A percentile compares a stretch with the other conserved stretches of the same genome.
These are phyloP conservation scores for Python bivittatus DNA, from an alignment of 2,113 vertebrate species.

Conservation along the genomic window DNA sequence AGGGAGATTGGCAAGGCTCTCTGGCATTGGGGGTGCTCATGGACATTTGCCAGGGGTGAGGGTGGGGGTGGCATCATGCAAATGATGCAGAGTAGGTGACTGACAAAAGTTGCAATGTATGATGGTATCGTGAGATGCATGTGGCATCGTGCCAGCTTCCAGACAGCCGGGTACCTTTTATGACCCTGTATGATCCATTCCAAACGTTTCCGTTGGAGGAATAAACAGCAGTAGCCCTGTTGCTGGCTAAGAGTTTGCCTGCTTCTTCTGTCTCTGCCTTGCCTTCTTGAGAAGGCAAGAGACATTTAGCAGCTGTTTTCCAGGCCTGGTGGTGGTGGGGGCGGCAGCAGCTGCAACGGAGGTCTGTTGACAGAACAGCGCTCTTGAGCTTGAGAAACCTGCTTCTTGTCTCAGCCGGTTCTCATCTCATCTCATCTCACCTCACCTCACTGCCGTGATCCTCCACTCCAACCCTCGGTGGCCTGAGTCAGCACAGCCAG, in stretches of 20 bases:
- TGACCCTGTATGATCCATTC: accelerated
- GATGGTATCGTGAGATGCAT: not conserved
- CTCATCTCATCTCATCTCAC: too few species aligned
- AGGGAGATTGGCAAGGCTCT: not conserved
- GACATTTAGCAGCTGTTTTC: not conserved
- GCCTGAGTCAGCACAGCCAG: too few species aligned
- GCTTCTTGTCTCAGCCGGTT: not conserved
- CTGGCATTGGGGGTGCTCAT: not conserved
- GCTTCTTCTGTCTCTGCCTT: not conserved
- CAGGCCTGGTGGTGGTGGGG: not conserved
- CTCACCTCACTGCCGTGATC: too few species aligned
- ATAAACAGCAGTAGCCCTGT: conserved; percentile 8
- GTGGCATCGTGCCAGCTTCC: not conserved
- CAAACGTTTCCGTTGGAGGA: not conserved
- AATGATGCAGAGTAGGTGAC: not conserved
- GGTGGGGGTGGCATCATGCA: too few species aligned
- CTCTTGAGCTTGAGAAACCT: not conserved
- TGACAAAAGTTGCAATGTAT: not conserved
- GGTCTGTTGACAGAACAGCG: not conserved
- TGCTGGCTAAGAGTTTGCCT: not conserved
- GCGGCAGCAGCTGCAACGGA: not conserved
- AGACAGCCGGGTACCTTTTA: not conserved
- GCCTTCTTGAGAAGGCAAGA: not conserved
- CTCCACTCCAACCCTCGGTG: too few species aligned
- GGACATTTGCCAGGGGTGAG: not conserved